phyloP scores from a whole-genome alignment of 2,888 invertebrate species.

The Ctenicera cuprea region DNA sequence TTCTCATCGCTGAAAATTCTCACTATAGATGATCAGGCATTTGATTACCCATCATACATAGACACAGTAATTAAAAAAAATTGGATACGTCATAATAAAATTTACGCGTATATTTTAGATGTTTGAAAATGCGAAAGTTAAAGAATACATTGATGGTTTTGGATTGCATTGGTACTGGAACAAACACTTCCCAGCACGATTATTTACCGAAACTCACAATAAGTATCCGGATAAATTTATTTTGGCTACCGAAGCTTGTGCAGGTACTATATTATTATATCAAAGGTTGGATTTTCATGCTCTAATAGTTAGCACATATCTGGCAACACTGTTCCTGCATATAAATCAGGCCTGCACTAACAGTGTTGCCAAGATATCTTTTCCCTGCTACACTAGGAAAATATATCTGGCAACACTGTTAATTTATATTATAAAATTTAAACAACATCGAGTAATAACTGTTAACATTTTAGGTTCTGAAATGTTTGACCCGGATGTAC shows the following conservation, averaged over 20 bases:
- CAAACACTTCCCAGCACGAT: constrained; percentile 73
- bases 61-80: constrained; percentile 72
- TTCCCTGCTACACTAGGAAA: too few relatives aligned
- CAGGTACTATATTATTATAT: constrained; percentile 71
- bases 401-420: too few relatives aligned
- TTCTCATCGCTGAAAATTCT: constrained; percentile 81
- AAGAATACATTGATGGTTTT: constrained; percentile 64
- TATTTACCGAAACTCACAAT: constrained; percentile 75
- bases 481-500: constrained; percentile 65
- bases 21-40: constrained; percentile 85
- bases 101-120: not conserved
- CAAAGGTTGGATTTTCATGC: too few relatives aligned
- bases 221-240: constrained; percentile 73
- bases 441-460: not conserved
- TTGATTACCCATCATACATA: constrained; percentile 80
- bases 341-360: too few relatives aligned
- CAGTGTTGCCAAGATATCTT: too few relatives aligned
- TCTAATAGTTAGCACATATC: too few relatives aligned
- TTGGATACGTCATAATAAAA: not conserved
- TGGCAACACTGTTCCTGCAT: too few relatives aligned
- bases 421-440: not conserved
- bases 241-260: constrained; percentile 88
- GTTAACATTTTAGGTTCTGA: constrained; percentile 24
- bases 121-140: not conserved
- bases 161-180: constrained; percentile 92